Conservation (phyloP, 2,888 invertebrate species). For the Venustoraphidia nigricollis region DNA sequence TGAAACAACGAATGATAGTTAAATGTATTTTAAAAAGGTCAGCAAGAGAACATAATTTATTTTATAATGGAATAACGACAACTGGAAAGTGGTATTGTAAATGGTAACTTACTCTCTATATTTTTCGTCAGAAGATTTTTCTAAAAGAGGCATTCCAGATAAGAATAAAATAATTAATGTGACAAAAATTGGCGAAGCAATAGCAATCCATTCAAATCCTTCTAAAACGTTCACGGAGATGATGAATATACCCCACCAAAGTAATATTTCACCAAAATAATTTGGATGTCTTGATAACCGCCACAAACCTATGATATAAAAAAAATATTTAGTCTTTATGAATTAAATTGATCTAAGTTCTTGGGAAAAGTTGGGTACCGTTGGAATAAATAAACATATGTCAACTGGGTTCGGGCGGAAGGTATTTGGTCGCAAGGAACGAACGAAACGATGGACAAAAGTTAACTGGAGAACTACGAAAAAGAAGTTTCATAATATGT, state of each 20-base stretch:
- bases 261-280: conserved; percentile 84
- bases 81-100: background rate
- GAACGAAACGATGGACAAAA: background rate
- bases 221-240: conserved; percentile 75
- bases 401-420: background rate
- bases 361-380: too few species aligned
- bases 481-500: too few species aligned
- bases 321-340: background rate
- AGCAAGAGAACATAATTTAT: conserved; percentile 1
- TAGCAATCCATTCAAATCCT: conserved; percentile 73
- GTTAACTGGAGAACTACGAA: background rate
- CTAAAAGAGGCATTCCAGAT: conserved; percentile 79
- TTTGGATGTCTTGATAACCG: conserved; percentile 82
- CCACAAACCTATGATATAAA: conserved; percentile 49
- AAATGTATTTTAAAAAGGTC: background rate
- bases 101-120: conserved; percentile 56
- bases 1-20: conserved; percentile 24
- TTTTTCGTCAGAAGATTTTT: conserved; percentile 76
- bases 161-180: conserved; percentile 75
- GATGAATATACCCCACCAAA: conserved; percentile 90
- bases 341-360: background rate
- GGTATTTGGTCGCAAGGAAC: background rate
- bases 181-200: conserved; percentile 77
- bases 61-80: background rate
- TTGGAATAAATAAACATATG: background rate